These are phyloP conservation scores for Melolontha melolontha DNA, from an alignment of 2,888 invertebrate genomes.

Conservation along the genomic window DNA sequence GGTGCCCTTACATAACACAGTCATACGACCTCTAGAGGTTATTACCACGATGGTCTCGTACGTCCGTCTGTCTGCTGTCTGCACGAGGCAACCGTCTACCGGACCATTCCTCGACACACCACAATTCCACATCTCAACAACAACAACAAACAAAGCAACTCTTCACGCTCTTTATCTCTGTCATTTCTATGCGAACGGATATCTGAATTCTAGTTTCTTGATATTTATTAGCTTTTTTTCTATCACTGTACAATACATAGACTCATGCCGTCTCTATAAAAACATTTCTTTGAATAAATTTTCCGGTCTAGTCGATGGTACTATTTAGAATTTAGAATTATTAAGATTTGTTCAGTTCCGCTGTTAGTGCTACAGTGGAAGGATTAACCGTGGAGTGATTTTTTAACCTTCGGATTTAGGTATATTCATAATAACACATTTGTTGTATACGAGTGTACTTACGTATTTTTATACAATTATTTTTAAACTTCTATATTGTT, in stretches of 20 bases:
- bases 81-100: slow-evolving; percentile 44
- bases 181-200: slow-evolving; percentile 8
- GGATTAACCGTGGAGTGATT: slow-evolving; percentile 7
- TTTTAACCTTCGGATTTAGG: not conserved
- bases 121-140: slow-evolving; percentile 35
- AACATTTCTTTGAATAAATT: slow-evolving; percentile 33
- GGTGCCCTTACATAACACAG: slow-evolving; percentile 44
- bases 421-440: too few species aligned
- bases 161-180: slow-evolving; percentile 1
- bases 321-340: not conserved
- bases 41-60: slow-evolving; percentile 50
- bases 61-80: slow-evolving; percentile 50
- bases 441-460: too few species aligned
- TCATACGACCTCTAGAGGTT: slow-evolving; percentile 52
- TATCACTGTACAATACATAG: slow-evolving; percentile 12
- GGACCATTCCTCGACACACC: slow-evolving; percentile 34
- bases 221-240: slow-evolving; percentile 12
- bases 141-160: slow-evolving; percentile 35
- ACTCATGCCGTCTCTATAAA: slow-evolving; percentile 1
- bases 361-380: not conserved
- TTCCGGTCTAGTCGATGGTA: slow-evolving; percentile 19
- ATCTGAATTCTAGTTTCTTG: slow-evolving; percentile 26
- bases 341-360: slow-evolving; percentile 8
- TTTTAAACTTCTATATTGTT: too few species aligned
- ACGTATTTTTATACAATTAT: too few species aligned